Evolutionary conservation across 2,797 vertebrate species (phyloP).

Genomic region (Hemitrygon akajei): DNA sequence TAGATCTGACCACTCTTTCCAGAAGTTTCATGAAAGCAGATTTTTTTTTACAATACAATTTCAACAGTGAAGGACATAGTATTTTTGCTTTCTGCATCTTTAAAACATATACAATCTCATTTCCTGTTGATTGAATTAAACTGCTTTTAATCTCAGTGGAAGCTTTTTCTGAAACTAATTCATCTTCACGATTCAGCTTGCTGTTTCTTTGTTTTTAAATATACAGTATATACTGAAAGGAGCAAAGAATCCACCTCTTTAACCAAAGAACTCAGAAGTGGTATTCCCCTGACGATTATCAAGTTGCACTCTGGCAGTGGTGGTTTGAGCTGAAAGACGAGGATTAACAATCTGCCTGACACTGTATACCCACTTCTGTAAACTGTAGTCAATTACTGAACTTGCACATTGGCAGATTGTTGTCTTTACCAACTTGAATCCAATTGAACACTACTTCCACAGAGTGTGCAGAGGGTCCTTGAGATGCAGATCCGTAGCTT

Average conservation of each 20-base stretch:
- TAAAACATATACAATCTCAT: too few relatives aligned
- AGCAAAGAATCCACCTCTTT: background rate
- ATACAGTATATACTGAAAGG: background rate
- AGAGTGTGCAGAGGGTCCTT: too few relatives aligned
- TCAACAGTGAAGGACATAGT: too few relatives aligned
- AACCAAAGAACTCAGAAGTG: background rate
- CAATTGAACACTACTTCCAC: background rate
- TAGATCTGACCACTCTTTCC: too few relatives aligned
- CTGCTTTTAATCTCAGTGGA: too few relatives aligned
- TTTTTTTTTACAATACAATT: too few relatives aligned
- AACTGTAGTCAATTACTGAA: background rate
- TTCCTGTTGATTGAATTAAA: too few relatives aligned
- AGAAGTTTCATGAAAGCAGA: too few relatives aligned
- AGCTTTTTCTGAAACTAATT: too few relatives aligned
- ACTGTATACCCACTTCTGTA: background rate
- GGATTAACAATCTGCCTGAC: background rate
- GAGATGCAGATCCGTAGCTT: too few relatives aligned
- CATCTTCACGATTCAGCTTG: too few relatives aligned
- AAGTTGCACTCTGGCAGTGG: background rate
- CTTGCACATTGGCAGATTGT: background rate
- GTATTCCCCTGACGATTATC: background rate
- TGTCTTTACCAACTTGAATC: background rate
- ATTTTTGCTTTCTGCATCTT: too few relatives aligned
- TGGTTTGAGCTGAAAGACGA: background rate
- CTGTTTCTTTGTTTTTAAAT: background rate